Conservation (phyloP, 2,113 vertebrate species). For the Oxygymnocypris stewartii region DNA sequence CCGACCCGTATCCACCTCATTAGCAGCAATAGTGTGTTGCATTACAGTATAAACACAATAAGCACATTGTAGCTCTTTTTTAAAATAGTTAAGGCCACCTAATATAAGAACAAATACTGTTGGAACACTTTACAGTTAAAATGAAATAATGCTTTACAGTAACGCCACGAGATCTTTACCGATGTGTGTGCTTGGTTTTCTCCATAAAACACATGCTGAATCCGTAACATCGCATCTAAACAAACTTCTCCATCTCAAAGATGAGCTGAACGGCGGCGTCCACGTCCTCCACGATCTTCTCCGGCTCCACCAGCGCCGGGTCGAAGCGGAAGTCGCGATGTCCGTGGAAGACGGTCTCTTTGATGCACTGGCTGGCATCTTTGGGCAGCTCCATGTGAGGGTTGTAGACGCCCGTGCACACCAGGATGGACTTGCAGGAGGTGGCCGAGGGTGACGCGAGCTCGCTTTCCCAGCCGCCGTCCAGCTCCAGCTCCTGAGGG, state of each 20-base stretch:
- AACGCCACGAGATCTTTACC: no score
- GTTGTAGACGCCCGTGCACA: constrained; percentile 86
- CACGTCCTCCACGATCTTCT: constrained; percentile 79
- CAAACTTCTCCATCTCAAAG: constrained; percentile 80
- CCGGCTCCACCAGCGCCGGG: constrained; percentile 75
- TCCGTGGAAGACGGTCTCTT: constrained; percentile 74
- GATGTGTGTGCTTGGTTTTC: no score
- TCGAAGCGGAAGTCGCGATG: constrained; percentile 83
- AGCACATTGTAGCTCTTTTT: no score
- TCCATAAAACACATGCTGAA: background rate
- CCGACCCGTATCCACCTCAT: no score
- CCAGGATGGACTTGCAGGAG: constrained; percentile 82
- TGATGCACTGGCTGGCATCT: constrained; percentile 57
- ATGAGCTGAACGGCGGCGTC: constrained; percentile 84
- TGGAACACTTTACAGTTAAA: no score
- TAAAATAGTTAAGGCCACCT: no score
- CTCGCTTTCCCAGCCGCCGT: constrained; percentile 75
- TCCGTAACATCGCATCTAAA: constrained; percentile 9
- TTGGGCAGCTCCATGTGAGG: constrained; percentile 63
- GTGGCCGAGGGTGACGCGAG: constrained; percentile 69
- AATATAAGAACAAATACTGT: no score
- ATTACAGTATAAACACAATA: no score
- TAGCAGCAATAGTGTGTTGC: no score
- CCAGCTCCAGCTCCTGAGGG: constrained; percentile 64
- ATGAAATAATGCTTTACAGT: no score